phyloP scores from a whole-genome alignment of 1,140 invertebrate species.

The Papilio polytes region DNA sequence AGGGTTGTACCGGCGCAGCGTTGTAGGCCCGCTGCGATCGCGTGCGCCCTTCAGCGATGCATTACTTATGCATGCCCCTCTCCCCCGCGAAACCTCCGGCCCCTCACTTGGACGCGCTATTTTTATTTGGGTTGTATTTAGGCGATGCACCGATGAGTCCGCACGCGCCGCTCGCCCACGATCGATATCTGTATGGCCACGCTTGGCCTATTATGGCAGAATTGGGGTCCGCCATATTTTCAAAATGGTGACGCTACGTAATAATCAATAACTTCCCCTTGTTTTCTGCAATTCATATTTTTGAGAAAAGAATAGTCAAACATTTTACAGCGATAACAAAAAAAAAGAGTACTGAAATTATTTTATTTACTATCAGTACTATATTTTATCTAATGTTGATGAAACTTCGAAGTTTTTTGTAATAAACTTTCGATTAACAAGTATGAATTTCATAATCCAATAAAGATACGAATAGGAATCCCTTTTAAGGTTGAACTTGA shows the following conservation, averaged over 20 bases:
- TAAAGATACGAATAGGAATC: conserved; percentile 4
- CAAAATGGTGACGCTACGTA: conserved; percentile 15
- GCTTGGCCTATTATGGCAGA: conserved; percentile 31
- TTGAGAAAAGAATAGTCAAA: not conserved
- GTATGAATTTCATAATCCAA: not conserved
- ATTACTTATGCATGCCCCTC: conserved; percentile 78
- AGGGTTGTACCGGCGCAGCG: conserved; percentile 60
- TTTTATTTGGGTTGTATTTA: conserved; percentile 78
- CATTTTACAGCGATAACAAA: not conserved
- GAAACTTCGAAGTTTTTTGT: too few species aligned
- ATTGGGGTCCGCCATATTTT: conserved; percentile 35
- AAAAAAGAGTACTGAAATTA: too few species aligned
- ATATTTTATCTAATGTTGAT: too few species aligned
- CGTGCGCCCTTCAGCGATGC: conserved; percentile 71
- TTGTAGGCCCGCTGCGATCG: conserved; percentile 66
- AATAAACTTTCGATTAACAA: not conserved
- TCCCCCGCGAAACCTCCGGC: conserved; percentile 49
- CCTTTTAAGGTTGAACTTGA: not conserved
- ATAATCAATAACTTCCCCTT: conserved; percentile 6
- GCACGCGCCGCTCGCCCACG: conserved; percentile 59
- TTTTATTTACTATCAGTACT: too few species aligned
- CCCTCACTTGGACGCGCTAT: conserved; percentile 62
- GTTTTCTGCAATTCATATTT: not conserved
- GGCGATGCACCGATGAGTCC: conserved; percentile 72
- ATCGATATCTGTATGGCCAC: conserved; percentile 59